These are phyloP conservation scores for Psix sp. DNA, from an alignment of 1,140 invertebrate genomes.

Conservation along the genomic window DNA sequence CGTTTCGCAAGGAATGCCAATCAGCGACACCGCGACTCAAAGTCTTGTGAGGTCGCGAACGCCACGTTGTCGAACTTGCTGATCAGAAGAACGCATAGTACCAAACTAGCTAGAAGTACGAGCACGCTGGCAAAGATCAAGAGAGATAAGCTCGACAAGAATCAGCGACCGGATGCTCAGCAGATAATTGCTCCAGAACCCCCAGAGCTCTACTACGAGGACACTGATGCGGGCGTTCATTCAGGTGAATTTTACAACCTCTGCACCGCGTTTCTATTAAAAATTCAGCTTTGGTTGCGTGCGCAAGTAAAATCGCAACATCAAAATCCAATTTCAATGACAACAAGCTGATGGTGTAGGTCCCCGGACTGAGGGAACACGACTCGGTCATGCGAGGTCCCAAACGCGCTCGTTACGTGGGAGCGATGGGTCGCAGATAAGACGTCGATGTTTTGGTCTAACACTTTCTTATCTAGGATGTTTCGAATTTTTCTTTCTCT, in stretches of 20 bases:
- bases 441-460: too few species aligned
- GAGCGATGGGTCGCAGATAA: too few species aligned
- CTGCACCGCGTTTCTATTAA: too few species aligned
- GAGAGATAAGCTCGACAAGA: constrained; percentile 21
- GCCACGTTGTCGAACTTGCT: constrained; percentile 69
- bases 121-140: constrained; percentile 66
- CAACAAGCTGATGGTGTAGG: too few species aligned
- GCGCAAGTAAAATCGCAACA: too few species aligned
- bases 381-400: too few species aligned
- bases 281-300: too few species aligned
- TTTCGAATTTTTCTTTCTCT: too few species aligned
- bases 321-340: too few species aligned
- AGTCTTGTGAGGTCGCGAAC: constrained; percentile 26
- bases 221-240: constrained; percentile 79
- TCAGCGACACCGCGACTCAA: constrained; percentile 21
- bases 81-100: constrained; percentile 83
- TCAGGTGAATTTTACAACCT: constrained; percentile 77
- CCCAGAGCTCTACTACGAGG: constrained; percentile 71
- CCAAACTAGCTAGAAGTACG: constrained; percentile 82
- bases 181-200: constrained; percentile 46
- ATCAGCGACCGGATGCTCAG: constrained; percentile 15
- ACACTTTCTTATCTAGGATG: too few species aligned
- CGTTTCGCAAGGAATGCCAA: constrained; percentile 15
- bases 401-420: too few species aligned
- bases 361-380: too few species aligned